Base-by-base conservation (phyloP, 2,797 vertebrate genomes). In the Micromesistius poutassou region DNA sequence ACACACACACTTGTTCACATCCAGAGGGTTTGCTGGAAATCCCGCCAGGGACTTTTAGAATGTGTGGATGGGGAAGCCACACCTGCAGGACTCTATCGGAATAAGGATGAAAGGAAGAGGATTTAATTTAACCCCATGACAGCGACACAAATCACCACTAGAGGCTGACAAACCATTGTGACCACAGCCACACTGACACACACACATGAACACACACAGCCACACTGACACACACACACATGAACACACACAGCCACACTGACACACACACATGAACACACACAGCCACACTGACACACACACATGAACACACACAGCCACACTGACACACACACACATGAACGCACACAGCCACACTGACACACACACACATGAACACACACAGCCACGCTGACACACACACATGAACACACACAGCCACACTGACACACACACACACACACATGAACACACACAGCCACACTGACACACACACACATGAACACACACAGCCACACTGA, bases 121-220 rank as follows among this genome's bases (percentile, higher is more conserved):
- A 14, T 42, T 42, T 42, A 12, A 42, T 16, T 12, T 38, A 8
- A 38, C 36, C 36, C 36, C 36, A 10, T 38, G 36, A 68, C 46
- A 71, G 73, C 89, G 80, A 77, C 31, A 30, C 81, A 86, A 83
- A 81, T 90, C 84, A 85, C 92, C 92, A 93, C 93, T 92, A 92
- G 93, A 93, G 92, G 93, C 87, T 88, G 92, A 91, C 92, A 94
- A 89, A 93, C 86, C 46, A 55, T 19, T 55, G 46, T 55, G 46
- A 25, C 55, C 55, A 62, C 55, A 62, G 22, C 22, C 55, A n/a
- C 55, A 8, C 55, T 1, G 19, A 62, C 55, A 62, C 55, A n/a
- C 55, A 62, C 22, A 25, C 55, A 62, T 22, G 22, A 19, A n/a
- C 50, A 62, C 50, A 62, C 50, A 62, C 50, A 62, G 19, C 19